Evolutionary conservation across 2,888 invertebrate genomes (phyloP).

Genomic region (Dicranocentrus wangi): DNA sequence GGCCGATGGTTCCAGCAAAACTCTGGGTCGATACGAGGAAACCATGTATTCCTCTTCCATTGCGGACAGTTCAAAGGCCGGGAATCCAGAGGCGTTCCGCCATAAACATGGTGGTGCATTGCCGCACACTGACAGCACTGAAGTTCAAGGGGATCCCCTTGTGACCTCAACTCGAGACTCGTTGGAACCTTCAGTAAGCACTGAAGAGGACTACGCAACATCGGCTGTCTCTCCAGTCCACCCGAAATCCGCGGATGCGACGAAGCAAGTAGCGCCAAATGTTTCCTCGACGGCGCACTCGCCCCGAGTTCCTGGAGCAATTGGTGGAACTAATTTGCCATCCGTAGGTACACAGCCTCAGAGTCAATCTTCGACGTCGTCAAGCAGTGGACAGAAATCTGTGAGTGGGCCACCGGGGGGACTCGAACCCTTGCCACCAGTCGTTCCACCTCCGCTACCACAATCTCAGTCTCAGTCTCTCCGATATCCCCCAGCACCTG

Average conservation of each 20-base stretch:
- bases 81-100: not conserved
- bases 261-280: constrained; percentile 25
- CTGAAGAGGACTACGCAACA: constrained; percentile 61
- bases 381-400: constrained; percentile 9
- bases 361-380: not conserved
- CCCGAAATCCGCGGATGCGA: not conserved
- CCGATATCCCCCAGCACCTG: constrained; percentile 31
- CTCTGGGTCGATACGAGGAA: constrained; percentile 19
- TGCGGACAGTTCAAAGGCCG: constrained; percentile 8
- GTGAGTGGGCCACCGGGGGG: not conserved
- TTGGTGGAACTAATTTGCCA: not conserved
- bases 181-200: constrained; percentile 57
- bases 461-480: constrained; percentile 19
- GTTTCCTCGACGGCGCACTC: constrained; percentile 39
- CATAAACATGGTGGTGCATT: constrained; percentile 10
- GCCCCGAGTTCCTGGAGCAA: constrained; percentile 21
- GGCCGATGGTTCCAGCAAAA: constrained; percentile 15
- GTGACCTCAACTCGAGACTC: constrained; percentile 70
- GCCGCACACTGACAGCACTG: constrained; percentile 10
- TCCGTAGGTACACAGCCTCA: not conserved
- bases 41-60: not conserved
- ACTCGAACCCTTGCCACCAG: too few relatives aligned
- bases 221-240: constrained; percentile 30
- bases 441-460: constrained; percentile 17
- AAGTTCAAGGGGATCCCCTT: constrained; percentile 63